Percentiles rank a stretch among this genome's conserved stretches.
phyloP scores from a whole-genome alignment of 2,888 invertebrate species.

The Iselma pallidipennis region DNA sequence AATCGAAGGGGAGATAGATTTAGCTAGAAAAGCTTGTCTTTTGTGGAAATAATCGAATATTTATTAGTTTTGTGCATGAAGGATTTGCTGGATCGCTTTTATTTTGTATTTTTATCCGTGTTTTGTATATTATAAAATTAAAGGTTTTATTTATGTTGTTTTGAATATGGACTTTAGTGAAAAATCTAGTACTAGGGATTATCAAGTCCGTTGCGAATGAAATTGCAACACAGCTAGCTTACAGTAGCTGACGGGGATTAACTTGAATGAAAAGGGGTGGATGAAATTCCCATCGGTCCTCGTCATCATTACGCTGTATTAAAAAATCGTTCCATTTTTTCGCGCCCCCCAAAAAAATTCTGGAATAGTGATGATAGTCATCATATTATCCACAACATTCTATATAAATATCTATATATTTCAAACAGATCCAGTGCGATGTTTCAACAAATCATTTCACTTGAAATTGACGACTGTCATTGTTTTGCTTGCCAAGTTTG shows the following conservation, averaged over 20 bases:
- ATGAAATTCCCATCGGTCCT: constrained; percentile 3
- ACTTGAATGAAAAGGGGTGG: constrained; percentile 3
- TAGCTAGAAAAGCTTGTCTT: no score
- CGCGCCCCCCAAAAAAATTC: neutral
- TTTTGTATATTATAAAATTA: no score
- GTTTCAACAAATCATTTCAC: neutral
- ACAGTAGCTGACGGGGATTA: neutral
- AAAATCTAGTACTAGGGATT: neutral
- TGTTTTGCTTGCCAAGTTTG: neutral
- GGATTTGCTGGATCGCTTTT: no score
- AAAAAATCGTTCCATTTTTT: neutral
- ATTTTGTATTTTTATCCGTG: no score
- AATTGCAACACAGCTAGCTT: constrained; percentile 2
- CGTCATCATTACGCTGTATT: constrained; percentile 1
- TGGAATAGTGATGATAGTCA: neutral
- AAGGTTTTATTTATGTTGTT: neutral
- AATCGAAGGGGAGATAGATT: no score
- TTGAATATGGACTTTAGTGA: neutral
- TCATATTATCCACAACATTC: neutral
- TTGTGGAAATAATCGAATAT: no score
- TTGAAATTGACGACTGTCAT: neutral
- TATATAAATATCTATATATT: neutral
- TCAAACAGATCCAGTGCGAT: neutral
- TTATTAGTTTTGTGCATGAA: no score
- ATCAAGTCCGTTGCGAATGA: constrained; percentile 2